Conservation (phyloP, 1,140 invertebrate species). For the Brachionus manjavacas region DNA sequence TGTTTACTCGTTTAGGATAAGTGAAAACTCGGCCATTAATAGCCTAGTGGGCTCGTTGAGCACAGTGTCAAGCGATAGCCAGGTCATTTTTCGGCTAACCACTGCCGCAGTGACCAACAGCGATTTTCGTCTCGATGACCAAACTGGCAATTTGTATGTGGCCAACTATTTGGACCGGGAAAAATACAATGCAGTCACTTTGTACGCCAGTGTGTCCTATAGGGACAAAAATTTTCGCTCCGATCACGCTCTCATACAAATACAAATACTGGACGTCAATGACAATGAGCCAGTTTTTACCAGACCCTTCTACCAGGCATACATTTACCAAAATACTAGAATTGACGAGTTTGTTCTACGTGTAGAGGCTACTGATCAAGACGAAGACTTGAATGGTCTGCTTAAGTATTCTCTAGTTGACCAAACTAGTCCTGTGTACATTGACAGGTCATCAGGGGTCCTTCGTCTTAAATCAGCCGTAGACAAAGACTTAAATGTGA, state of each 20-base stretch:
- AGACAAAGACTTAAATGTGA: neutral
- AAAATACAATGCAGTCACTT: neutral
- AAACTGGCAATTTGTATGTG: conserved; percentile 34
- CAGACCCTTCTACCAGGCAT: neutral
- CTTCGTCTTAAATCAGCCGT: neutral
- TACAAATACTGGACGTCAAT: conserved; percentile 16
- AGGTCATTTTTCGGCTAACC: neutral
- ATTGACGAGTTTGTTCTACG: neutral
- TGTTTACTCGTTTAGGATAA: conserved; percentile 7
- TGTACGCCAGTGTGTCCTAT: conserved; percentile 16
- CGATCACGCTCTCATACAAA: conserved; percentile 19
- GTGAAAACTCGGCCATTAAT: neutral
- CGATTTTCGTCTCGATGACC: conserved; percentile 17
- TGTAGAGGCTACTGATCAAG: conserved; percentile 13
- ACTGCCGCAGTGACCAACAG: neutral
- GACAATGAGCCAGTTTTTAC: conserved; percentile 26
- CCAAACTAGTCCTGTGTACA: neutral
- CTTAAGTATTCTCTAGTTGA: neutral
- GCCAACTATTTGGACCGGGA: conserved; percentile 18
- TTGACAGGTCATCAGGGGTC: neutral
- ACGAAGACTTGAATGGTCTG: neutral
- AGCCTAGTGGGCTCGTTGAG: neutral
- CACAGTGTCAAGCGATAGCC: neutral
- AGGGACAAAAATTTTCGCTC: neutral
- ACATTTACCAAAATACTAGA: neutral